Evolutionary conservation across 2,797 vertebrate genomes (phyloP), one percentile per base, ranked within the genome.

Genomic region (Limnodromus scolopaceus): DNA sequence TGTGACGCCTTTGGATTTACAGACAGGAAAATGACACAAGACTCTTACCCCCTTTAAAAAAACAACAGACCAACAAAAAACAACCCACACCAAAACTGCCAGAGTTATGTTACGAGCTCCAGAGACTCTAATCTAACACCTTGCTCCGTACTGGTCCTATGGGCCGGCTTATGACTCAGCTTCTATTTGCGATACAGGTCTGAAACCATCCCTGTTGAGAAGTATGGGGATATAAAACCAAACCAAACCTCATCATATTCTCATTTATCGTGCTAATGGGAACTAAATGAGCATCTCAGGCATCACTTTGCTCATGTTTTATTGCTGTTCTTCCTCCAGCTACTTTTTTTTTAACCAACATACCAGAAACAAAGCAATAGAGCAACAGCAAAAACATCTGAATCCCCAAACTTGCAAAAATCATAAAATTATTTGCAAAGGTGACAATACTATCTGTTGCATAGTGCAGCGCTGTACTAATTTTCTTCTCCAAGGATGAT

Each of bases 211-310:
- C 69, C 54, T 54, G 27, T 3, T 74, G 77, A 86, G 63, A 88
- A 61, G 19, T 13, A 54, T 0, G 10, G 41, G n/a, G n/a, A 72
- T 36, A 79, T 45, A 68, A 84, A 93, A n/a, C 14, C 54, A 89
- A 75, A 64, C 55, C 65, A 84, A 92, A 72, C 54, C 72, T 55
- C 83, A 83, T 65, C 77, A 57, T 58, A 16, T 39, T 81, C 25
- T 6, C 89, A 80, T 79, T 92, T 87, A 92, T 24, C 55, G 63
- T 57, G 55, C 55, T 91, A 91, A 92, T 9, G 34, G 60, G 83
- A 90, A 82, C 74, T 82, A 91, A 89, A 93, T 25, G 24, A 85
- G 68, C 68, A 92, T 58, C 86, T 87, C 63, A 48, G 64, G 39
- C 80, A 86, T n/a, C 24, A 34, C 94, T 95, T 18, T 28, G 17